Evolutionary conservation across 2,113 vertebrate species (phyloP).

Genomic region (Morone saxatilis): DNA sequence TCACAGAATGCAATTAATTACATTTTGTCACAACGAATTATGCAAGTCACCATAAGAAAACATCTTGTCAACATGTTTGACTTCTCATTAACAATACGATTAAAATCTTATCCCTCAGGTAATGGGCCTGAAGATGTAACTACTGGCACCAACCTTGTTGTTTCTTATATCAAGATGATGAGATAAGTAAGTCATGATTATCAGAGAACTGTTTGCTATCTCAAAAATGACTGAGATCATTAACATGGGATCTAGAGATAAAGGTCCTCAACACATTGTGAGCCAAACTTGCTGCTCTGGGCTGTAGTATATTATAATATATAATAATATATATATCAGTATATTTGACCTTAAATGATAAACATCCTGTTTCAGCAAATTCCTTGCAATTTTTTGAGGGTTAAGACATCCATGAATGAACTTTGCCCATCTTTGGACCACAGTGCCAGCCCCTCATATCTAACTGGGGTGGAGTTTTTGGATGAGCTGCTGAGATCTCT

Average conservation of each 20-base stretch:
- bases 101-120: neutral
- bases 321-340: too few species aligned
- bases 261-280: conserved; percentile 11
- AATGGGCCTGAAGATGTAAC: conserved; percentile 13
- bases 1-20: neutral
- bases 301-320: too few species aligned
- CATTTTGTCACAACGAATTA: neutral
- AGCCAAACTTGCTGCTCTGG: neutral
- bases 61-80: neutral
- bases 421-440: conserved; percentile 49
- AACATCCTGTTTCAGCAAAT: neutral
- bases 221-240: conserved; percentile 15
- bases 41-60: conserved; percentile 11
- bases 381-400: neutral
- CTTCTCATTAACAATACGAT: conserved; percentile 17
- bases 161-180: conserved; percentile 29
- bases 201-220: conserved; percentile 25
- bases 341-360: neutral
- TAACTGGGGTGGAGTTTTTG: conserved; percentile 57
- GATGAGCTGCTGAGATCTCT: conserved; percentile 53
- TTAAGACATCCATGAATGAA: conserved; percentile 41
- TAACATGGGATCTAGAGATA: conserved; percentile 14
- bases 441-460: conserved; percentile 45
- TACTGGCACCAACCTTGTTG: neutral
- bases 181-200: conserved; percentile 10